These are phyloP conservation scores for Dromius quadrimaculatus DNA, from an alignment of 2,888 invertebrate species.

Conservation along the genomic window DNA sequence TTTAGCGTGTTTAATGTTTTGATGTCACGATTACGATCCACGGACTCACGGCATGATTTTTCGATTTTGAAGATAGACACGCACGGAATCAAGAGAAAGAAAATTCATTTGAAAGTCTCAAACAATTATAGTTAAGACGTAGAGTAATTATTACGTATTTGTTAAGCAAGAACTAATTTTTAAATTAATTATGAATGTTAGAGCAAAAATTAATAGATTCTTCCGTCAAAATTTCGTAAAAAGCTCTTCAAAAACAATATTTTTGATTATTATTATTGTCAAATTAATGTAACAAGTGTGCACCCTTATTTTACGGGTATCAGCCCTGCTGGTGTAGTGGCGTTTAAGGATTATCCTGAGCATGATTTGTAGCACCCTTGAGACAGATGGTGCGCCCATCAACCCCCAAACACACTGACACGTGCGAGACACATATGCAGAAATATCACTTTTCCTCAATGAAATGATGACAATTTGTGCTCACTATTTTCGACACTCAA, in stretches of 20 bases:
- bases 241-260: no score
- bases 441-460: no score
- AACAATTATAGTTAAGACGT: no score
- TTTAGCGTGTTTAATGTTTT: conserved; percentile 19
- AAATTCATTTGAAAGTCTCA: no score
- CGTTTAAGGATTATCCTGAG: conserved; percentile 63
- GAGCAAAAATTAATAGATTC: no score
- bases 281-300: no score
- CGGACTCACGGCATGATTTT: conserved; percentile 9
- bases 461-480: not conserved
- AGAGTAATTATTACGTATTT: no score
- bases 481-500: not conserved
- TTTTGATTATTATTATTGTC: no score
- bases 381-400: conserved; percentile 42
- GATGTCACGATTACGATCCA: conserved; percentile 13
- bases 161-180: no score
- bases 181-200: no score
- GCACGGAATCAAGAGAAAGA: no score
- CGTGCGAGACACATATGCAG: not conserved
- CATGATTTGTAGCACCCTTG: conserved; percentile 61
- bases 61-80: conserved; percentile 18
- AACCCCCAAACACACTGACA: conserved; percentile 12
- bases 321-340: conserved; percentile 58
- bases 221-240: no score
- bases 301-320: not conserved